Percentiles rank a stretch among this genome's conserved stretches.
These are phyloP conservation scores for Cephus spinipes DNA, from an alignment of 2,888 invertebrate genomes.

Conservation along the genomic window DNA sequence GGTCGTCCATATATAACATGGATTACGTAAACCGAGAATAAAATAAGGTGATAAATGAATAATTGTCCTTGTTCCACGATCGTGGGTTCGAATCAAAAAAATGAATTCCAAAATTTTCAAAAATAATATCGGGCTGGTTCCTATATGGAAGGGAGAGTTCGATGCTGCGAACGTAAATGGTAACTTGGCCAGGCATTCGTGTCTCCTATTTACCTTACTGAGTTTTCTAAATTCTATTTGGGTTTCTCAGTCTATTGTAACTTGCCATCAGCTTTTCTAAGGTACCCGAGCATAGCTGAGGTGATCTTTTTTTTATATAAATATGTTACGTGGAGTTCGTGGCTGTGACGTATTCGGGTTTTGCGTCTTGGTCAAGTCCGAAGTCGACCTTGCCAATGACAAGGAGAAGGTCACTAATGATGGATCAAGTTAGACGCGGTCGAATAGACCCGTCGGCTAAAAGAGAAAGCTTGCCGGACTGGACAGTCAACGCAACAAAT, in stretches of 20 bases:
- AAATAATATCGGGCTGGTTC: not conserved
- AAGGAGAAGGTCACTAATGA: conserved; percentile 8
- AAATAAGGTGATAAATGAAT: not conserved
- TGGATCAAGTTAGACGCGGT: not conserved
- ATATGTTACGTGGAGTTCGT: not conserved
- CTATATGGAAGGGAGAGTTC: not conserved
- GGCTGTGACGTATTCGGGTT: not conserved
- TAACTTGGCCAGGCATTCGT: not conserved
- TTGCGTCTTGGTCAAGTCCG: not conserved
- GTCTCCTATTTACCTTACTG: not conserved
- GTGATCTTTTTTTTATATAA: not conserved
- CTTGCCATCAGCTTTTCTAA: no score
- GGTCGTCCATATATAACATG: not conserved
- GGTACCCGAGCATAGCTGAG: not conserved
- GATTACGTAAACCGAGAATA: not conserved
- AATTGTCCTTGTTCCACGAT: not conserved
- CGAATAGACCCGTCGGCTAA: not conserved
- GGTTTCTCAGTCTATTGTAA: no score
- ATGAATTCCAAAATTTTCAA: not conserved
- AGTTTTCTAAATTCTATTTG: not conserved
- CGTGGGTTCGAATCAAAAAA: not conserved
- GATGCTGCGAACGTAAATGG: not conserved
- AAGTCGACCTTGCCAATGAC: conserved; percentile 18
- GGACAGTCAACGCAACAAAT: conserved; percentile 16
- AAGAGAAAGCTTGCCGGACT: conserved; percentile 20